phyloP scores from a whole-genome alignment of 2,797 vertebrate species.

The Benthosema pterotum region DNA sequence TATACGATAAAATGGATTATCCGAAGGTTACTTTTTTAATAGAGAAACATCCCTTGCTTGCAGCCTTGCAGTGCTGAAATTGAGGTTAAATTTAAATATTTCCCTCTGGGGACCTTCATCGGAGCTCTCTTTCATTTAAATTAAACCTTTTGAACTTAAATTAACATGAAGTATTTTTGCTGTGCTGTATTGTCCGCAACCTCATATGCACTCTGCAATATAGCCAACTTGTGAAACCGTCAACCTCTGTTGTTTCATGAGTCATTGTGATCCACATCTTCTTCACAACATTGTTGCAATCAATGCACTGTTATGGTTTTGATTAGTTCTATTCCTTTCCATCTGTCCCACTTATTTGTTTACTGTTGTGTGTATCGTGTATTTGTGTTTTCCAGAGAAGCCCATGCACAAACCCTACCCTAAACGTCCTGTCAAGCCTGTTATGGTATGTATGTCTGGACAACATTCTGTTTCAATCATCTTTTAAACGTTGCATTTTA shows the following conservation, averaged over 20 bases:
- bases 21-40: too few species aligned
- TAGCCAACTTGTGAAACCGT: background rate
- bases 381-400: conserved; percentile 64
- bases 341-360: conserved; percentile 15
- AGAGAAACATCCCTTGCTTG: too few species aligned
- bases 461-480: conserved; percentile 6
- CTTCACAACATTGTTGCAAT: conserved; percentile 20
- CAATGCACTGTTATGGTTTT: conserved; percentile 37
- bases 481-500: conserved; percentile 2
- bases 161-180: too few species aligned
- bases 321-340: conserved; percentile 14
- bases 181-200: conserved; percentile 3
- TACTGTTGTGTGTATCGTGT: conserved; percentile 28
- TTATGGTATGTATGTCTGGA: conserved; percentile 66
- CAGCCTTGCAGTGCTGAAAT: too few species aligned
- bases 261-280: conserved; percentile 17
- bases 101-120: too few species aligned
- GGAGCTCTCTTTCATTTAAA: too few species aligned
- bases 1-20: too few species aligned
- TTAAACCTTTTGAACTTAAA: too few species aligned
- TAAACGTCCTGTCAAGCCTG: conserved; percentile 47
- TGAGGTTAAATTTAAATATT: too few species aligned
- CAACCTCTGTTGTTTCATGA: conserved; percentile 4
- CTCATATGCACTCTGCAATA: conserved; percentile 15
- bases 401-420: conserved; percentile 56